These are phyloP conservation scores for Mionectes macconnelli DNA, from an alignment of 2,113 vertebrate species.

Conservation along the genomic window DNA sequence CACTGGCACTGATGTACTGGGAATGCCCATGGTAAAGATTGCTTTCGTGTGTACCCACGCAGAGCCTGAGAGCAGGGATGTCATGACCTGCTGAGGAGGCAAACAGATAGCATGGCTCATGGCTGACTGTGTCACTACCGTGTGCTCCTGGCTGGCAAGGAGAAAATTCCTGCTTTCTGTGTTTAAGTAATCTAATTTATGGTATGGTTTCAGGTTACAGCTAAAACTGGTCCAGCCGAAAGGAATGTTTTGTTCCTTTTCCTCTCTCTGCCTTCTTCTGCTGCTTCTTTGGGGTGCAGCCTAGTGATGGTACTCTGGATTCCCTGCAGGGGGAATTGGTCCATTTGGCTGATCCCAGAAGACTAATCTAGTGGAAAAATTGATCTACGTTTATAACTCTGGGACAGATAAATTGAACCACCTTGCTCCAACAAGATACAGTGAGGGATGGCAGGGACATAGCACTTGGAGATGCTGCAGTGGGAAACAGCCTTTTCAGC, in stretches of 20 bases:
- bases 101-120: neutral
- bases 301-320: neutral
- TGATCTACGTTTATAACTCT: neutral
- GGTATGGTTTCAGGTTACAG: neutral
- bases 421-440: neutral
- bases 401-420: neutral
- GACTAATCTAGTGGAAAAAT: neutral
- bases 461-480: neutral
- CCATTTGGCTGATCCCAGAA: neutral
- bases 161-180: neutral
- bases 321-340: neutral
- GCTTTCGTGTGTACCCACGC: neutral
- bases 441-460: neutral
- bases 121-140: neutral
- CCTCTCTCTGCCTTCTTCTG: neutral
- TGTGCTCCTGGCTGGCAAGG: conserved; percentile 2
- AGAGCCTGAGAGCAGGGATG: neutral
- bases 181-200: neutral
- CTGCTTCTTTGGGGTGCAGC: neutral
- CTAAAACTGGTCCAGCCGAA: neutral
- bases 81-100: neutral
- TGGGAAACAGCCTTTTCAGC: neutral
- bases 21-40: neutral
- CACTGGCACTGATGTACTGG: neutral
- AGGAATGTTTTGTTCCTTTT: neutral